Evolutionary conservation across 2,888 invertebrate species (phyloP).

Genomic region (Hipparchia semele): DNA sequence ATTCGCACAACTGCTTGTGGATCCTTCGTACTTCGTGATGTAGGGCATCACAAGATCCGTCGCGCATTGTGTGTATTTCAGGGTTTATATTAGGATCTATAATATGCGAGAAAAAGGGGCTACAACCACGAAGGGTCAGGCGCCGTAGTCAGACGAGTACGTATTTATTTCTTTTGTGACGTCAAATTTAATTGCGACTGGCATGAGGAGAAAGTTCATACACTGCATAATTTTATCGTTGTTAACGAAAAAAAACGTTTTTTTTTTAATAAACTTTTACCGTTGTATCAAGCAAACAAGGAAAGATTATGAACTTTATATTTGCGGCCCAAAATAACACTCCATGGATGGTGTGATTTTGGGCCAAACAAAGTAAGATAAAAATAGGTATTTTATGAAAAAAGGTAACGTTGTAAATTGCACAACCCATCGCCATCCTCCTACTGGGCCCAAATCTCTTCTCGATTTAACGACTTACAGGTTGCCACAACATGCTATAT

Average conservation of each 20-base stretch:
- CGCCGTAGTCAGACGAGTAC: constrained; percentile 20
- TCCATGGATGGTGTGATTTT: too few species aligned
- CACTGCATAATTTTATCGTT: not conserved
- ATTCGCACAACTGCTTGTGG: too few species aligned
- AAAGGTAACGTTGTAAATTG: too few species aligned
- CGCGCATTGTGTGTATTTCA: not conserved
- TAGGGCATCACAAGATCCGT: not conserved
- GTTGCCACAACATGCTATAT: too few species aligned
- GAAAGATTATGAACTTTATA: not conserved
- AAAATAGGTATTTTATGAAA: too few species aligned
- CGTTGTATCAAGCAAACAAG: too few species aligned
- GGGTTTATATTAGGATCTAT: not conserved
- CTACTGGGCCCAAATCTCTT: too few species aligned
- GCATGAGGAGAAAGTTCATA: constrained; percentile 7
- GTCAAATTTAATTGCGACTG: constrained; percentile 23
- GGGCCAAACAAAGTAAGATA: too few species aligned
- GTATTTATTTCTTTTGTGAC: constrained; percentile 17
- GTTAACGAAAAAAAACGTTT: not conserved
- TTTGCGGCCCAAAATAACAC: too few species aligned
- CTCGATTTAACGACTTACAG: too few species aligned
- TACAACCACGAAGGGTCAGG: constrained; percentile 28
- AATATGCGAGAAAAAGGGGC: constrained; percentile 11
- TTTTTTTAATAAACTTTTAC: not conserved
- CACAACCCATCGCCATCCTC: too few species aligned
- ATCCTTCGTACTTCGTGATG: too few species aligned